Conservation (phyloP, 1,140 invertebrate genomes). For the Rhynchophorus ferrugineus region DNA sequence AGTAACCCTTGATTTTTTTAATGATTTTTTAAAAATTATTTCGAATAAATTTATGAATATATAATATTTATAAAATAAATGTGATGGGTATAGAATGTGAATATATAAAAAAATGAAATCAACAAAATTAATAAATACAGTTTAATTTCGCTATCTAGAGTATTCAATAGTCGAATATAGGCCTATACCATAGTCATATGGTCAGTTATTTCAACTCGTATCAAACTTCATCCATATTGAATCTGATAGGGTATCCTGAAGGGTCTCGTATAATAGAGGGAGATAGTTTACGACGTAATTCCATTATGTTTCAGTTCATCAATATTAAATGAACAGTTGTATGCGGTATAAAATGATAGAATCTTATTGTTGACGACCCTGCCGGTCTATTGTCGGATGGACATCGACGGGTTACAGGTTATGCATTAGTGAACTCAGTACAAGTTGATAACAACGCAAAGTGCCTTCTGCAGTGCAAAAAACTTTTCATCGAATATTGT, state of each 20-base stretch:
- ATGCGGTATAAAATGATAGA: slow-evolving; percentile 1
- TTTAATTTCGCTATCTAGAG: too few relatives aligned
- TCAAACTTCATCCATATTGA: background rate
- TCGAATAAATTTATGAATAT: too few relatives aligned
- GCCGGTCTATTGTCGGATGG: background rate
- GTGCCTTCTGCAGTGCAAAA: too few relatives aligned
- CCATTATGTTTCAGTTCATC: slow-evolving; percentile 5
- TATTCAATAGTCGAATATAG: background rate
- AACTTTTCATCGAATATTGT: too few relatives aligned
- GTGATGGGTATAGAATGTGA: too few relatives aligned
- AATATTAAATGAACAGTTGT: slow-evolving; percentile 6
- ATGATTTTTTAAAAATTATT: too few relatives aligned
- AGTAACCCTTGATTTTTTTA: too few relatives aligned
- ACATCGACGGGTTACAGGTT: background rate
- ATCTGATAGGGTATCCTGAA: slow-evolving; percentile 1
- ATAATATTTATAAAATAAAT: too few relatives aligned
- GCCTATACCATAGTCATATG: background rate
- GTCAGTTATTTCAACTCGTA: background rate
- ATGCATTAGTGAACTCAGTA: background rate
- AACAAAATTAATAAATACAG: too few relatives aligned
- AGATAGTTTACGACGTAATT: slow-evolving; percentile 1
- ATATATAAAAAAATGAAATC: too few relatives aligned
- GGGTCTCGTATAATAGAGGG: slow-evolving; percentile 1
- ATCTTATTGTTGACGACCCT: background rate
- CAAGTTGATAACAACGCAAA: background rate